Percentiles rank a stretch among this genome's conserved stretches.
These are phyloP conservation scores for Apis florea DNA, from an alignment of 1,140 invertebrate species.

Conservation along the genomic window DNA sequence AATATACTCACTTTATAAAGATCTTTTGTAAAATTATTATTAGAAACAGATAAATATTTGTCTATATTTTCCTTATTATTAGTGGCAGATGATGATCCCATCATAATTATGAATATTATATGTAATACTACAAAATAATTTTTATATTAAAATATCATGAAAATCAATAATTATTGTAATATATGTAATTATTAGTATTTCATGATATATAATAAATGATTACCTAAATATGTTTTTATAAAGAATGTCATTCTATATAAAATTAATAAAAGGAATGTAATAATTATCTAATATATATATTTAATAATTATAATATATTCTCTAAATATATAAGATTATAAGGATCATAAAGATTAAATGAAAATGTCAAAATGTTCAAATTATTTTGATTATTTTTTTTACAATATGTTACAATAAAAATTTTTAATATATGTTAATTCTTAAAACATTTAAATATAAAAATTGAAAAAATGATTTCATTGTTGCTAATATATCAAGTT, in stretches of 20 bases:
- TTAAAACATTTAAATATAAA: too few relatives aligned
- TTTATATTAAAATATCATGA: neutral
- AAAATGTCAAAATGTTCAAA: neutral
- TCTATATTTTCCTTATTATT: neutral
- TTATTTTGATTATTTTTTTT: neutral
- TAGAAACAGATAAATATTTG: constrained; percentile 26
- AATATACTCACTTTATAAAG: constrained; percentile 42
- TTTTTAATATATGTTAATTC: neutral
- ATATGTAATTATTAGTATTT: neutral
- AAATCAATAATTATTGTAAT: neutral
- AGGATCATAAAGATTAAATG: neutral
- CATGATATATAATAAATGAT: neutral
- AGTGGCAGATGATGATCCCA: neutral
- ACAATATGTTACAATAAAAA: neutral
- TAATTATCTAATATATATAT: neutral
- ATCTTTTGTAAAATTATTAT: constrained; percentile 33
- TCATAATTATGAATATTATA: neutral
- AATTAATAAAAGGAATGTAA: neutral
- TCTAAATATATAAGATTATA: neutral
- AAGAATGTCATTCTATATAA: neutral
- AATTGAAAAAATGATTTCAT: neutral
- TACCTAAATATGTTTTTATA: constrained; percentile 13
- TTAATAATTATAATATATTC: neutral
- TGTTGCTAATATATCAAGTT: neutral
- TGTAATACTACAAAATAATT: constrained; percentile 32